Base-by-base conservation (phyloP, 2,797 vertebrate genomes). In the Rhynchonycteris naso region DNA sequence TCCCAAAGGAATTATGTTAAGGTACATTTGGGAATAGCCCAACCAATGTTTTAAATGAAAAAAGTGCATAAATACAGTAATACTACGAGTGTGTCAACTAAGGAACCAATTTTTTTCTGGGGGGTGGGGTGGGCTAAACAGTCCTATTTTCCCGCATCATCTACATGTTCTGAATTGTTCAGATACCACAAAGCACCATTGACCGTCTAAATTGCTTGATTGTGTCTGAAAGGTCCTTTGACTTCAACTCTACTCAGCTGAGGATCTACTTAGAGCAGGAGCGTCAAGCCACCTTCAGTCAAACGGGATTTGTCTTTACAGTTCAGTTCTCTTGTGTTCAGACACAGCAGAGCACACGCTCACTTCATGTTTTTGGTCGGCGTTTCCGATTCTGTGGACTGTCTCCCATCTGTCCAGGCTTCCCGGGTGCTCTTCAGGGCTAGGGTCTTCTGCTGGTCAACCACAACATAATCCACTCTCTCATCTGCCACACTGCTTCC, bases 401-500 rank as follows among this genome's bases (percentile, higher is more conserved):
- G 99, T 7, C 99, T 98, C 38, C 99, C 99, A 3, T 99, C 99
- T 24, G 98, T 99, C 99, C 99, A 99, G 66, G 99, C 99, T 97
- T 99, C 99, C 61, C 99, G 98, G 28, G 99, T 99, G 97, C 98
- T 99, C 98, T 99, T 99, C 66, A 99, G 98, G 47, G 99, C 99
- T 93, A 99, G 98, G 0, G 99, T 99, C 92, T 99, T 99, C 97
- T 99, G 99, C 96, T 99, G 99, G 98, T 99, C 99, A 58, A 99
- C 99, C 80, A 99, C 99, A 52, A 99, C 99, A 0, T 99, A 99
- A 98, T 99, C 99, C 16, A 99, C 99, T 26, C 99, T 99, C 98
- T 99, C 99, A 0, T 99, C 99, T 0, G 99, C 99, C 50, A 98
- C 99, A 0, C 99, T 98, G 98, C 99, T 99, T 88, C 99, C 99